These are phyloP conservation scores for Alouatta palliata DNA, from an alignment of 2,113 vertebrate species.

Conservation along the genomic window DNA sequence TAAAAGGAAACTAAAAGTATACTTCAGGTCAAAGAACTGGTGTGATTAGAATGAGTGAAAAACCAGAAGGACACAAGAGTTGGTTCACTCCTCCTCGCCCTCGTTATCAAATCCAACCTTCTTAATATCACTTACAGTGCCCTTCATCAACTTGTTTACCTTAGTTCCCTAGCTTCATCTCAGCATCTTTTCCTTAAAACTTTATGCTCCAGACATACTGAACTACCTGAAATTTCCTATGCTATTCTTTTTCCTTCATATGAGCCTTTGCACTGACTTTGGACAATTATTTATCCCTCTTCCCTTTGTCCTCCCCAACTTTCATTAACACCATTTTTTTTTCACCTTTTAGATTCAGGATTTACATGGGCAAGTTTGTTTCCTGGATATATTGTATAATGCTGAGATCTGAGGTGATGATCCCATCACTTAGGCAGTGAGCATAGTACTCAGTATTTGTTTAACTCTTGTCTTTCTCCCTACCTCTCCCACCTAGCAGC, in stretches of 20 bases:
- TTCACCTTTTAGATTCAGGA: too few species aligned
- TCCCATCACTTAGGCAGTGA: too few species aligned
- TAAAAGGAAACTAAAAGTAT: not conserved
- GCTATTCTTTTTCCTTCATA: not conserved
- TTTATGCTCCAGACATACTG: not conserved
- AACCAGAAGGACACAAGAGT: not conserved
- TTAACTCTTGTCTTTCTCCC: too few species aligned
- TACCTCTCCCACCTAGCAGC: too few species aligned
- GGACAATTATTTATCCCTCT: not conserved
- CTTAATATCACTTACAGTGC: not conserved
- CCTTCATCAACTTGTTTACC: not conserved
- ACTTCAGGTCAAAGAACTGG: not conserved
- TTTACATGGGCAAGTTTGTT: too few species aligned
- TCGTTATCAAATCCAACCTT: not conserved
- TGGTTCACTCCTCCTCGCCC: not conserved
- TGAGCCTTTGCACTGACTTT: not conserved
- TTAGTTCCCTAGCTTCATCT: not conserved
- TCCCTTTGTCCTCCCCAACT: not conserved
- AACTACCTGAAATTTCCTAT: not conserved
- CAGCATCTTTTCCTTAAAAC: not conserved
- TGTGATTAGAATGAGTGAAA: not conserved
- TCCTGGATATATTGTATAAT: too few species aligned
- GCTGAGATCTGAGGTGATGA: too few species aligned
- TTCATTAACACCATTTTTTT: not conserved
- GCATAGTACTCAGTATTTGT: too few species aligned